Evolutionary conservation across 2,888 invertebrate genomes (phyloP), one percentile per base, ranked within the genome.

Genomic region (Nematopogon swammerdamellus): DNA sequence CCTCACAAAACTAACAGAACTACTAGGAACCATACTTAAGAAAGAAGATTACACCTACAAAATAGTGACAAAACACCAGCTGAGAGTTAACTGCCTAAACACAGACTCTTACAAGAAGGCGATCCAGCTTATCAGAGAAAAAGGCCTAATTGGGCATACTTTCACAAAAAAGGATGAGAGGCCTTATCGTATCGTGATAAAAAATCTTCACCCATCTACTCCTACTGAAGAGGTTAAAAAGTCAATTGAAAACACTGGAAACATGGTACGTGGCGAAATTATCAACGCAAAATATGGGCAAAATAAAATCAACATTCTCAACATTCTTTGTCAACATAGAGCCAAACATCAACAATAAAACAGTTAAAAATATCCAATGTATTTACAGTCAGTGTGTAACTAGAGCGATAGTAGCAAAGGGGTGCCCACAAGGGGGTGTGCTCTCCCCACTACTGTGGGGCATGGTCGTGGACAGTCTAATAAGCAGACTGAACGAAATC

Each of bases 151-250:
- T n/a, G n/a, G n/a, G n/a, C n/a, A n/a, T n/a, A n/a, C n/a, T n/a
- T 45, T 10, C 25, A 46, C 3, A 45, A 49, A 42, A n/a, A 46
- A 46, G 14, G 19, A 42, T 3, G 18, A 47, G 10, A 50, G 48
- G 43, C 44, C 46, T n/a, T 55, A 44, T 17, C 46, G 59, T 19
- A 54, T 60, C 17, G 57, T 59, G 2, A 59, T 57, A 8, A 56
- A 49, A 50, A 55, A 58, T 42, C 51, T 59, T 1, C 56, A 57
- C 29, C 49, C 54, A 18, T 54, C 55, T 1, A 57, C 57, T 2
- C 57, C 56, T 4, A 47, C 50, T 19, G 16, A 18, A 16, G 47
- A 25, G 1, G 57, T 57, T 8, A 49, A 44, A 14, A 49, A 53
- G 51, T 48, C 18, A 19, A 51, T 55, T 16, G 53, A 54, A 53